These are phyloP conservation scores for Elmis aenea DNA, from an alignment of 2,888 invertebrate species.

Conservation along the genomic window DNA sequence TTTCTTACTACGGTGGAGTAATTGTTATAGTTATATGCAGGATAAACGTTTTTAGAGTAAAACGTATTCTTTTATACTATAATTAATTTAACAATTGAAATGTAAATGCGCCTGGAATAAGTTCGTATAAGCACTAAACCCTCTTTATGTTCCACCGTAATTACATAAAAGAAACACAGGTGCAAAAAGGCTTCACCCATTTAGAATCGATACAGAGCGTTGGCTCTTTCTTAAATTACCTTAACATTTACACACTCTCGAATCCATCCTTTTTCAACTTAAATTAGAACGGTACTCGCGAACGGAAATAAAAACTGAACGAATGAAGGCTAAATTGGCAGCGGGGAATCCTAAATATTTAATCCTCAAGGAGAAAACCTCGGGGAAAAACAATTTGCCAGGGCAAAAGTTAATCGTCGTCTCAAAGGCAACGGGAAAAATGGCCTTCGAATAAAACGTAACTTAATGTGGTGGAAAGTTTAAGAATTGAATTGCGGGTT, in stretches of 20 bases:
- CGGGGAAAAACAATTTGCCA: constrained; percentile 13
- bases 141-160: too few relatives aligned
- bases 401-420: constrained; percentile 21
- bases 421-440: constrained; percentile 22
- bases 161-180: too few relatives aligned
- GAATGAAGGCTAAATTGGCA: constrained; percentile 1
- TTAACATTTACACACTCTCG: constrained; percentile 15
- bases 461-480: constrained; percentile 24
- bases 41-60: too few relatives aligned
- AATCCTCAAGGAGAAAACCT: constrained; percentile 9
- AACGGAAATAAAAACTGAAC: constrained; percentile 1
- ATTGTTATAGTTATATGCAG: too few relatives aligned
- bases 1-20: too few relatives aligned
- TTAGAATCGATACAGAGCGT: constrained; percentile 16
- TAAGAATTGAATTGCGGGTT: constrained; percentile 24
- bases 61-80: too few relatives aligned
- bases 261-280: constrained; percentile 10
- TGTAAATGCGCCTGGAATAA: too few relatives aligned
- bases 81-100: too few relatives aligned
- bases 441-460: constrained; percentile 19
- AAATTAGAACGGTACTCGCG: background rate
- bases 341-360: constrained; percentile 14
- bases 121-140: too few relatives aligned
- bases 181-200: constrained; percentile 16
- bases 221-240: constrained; percentile 15